Conservation (phyloP, 2,797 vertebrate species). For the Gastrophryne carolinensis region DNA sequence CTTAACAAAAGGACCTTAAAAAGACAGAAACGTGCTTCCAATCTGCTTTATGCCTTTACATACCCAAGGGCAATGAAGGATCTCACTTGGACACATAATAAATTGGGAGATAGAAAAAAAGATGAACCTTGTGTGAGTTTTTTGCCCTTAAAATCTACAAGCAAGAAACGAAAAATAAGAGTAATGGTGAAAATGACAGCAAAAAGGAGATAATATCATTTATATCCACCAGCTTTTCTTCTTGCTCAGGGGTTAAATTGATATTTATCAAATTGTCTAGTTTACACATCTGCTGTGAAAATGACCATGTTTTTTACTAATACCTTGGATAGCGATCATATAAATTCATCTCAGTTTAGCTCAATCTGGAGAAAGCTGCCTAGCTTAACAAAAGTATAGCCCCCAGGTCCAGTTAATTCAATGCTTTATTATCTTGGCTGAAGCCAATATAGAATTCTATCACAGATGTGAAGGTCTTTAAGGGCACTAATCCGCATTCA, state of each 20-base stretch:
- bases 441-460: constrained; percentile 35
- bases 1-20: constrained; percentile 6
- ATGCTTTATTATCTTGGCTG: constrained; percentile 37
- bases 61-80: constrained; percentile 20
- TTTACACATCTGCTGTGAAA: constrained; percentile 19
- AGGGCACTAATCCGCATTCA: background rate
- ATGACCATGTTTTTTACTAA: constrained; percentile 31
- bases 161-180: background rate
- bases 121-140: constrained; percentile 17
- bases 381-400: constrained; percentile 47
- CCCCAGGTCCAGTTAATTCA: constrained; percentile 30
- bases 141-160: constrained; percentile 19
- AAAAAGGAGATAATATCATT: background rate
- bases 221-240: background rate
- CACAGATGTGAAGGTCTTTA: constrained; percentile 29
- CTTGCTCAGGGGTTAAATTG: constrained; percentile 33
- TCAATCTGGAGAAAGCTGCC: constrained; percentile 30
- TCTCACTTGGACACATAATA: constrained; percentile 37
- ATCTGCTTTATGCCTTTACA: background rate
- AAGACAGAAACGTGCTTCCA: constrained; percentile 17
- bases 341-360: constrained; percentile 48
- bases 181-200: background rate
- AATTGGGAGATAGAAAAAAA: constrained; percentile 56
- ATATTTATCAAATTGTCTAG: constrained; percentile 34
- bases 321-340: constrained; percentile 40